Evolutionary conservation across 2,797 vertebrate genomes (phyloP).

Genomic region (Iguana delicatissima): DNA sequence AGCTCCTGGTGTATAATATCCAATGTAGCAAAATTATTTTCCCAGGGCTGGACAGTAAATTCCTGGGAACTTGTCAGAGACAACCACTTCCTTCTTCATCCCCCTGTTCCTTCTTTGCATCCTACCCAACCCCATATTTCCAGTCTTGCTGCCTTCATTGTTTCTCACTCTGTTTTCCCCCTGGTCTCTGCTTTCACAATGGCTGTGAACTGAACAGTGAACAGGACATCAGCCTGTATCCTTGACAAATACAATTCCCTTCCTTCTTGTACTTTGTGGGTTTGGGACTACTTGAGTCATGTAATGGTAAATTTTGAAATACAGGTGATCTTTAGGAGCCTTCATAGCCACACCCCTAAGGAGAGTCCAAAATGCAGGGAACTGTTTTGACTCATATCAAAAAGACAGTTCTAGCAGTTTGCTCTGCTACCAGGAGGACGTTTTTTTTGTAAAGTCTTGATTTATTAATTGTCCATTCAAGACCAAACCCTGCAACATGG

Average conservation of each 20-base stretch:
- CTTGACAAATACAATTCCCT: not conserved
- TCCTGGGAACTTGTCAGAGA: constrained; percentile 21
- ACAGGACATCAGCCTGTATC: not conserved
- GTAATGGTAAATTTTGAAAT: too few relatives aligned
- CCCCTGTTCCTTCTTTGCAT: not conserved
- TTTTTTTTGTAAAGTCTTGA: too few relatives aligned
- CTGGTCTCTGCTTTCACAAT: not conserved
- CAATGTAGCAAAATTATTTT: constrained; percentile 29
- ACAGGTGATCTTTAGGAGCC: too few relatives aligned
- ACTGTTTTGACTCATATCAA: too few relatives aligned
- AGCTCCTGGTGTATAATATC: not conserved
- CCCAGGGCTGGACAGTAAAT: not conserved
- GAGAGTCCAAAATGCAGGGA: too few relatives aligned
- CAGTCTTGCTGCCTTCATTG: not conserved
- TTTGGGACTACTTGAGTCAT: not conserved
- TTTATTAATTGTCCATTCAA: too few relatives aligned
- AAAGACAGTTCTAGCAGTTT: too few relatives aligned
- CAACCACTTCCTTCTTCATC: not conserved
- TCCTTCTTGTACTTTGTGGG: not conserved
- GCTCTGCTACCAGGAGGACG: too few relatives aligned
- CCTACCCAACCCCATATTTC: not conserved
- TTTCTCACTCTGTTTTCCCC: fast-evolving
- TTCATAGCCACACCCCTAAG: too few relatives aligned
- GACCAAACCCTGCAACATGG: too few relatives aligned
- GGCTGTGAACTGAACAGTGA: not conserved